Percentiles rank a stretch among this genome's conserved stretches.
These are phyloP conservation scores for Romanogobio albipinnatus DNA, from an alignment of 2,113 vertebrate genomes.

Conservation along the genomic window DNA sequence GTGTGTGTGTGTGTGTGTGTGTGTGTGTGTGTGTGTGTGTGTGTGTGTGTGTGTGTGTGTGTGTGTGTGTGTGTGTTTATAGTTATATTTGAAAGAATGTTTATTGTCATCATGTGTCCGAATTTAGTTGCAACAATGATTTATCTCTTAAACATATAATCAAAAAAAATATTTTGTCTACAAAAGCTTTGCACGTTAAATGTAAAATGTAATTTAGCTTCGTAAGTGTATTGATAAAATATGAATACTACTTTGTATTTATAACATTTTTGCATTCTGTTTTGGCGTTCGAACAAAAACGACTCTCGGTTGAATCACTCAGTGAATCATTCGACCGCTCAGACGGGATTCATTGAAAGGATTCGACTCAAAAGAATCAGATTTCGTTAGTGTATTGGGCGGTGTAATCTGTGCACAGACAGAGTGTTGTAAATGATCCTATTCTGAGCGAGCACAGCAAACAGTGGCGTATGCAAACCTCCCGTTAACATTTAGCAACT, in stretches of 20 bases:
- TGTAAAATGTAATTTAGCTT: too few species aligned
- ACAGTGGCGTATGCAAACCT: neutral
- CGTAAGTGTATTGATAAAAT: neutral
- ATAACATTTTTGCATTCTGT: neutral
- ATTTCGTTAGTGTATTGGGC: neutral
- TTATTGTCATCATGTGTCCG: neutral
- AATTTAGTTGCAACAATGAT: neutral
- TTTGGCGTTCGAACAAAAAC: neutral
- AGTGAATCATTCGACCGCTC: neutral
- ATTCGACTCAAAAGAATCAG: conserved; percentile 8
- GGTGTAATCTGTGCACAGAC: neutral
- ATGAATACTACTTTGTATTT: neutral
- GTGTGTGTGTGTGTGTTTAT: neutral
- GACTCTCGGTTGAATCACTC: neutral
- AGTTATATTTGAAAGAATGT: neutral
- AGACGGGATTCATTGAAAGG: neutral
- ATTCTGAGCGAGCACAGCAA: neutral
- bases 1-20: too few species aligned
- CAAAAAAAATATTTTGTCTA: neutral
- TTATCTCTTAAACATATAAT: neutral
- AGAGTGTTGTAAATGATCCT: neutral
- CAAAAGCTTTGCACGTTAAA: too few species aligned
- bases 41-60: too few species aligned
- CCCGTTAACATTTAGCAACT: neutral
- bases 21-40: too few species aligned